Evolutionary conservation across 2,113 vertebrate genomes (phyloP).

Genomic region (Accipiter cooperii): DNA sequence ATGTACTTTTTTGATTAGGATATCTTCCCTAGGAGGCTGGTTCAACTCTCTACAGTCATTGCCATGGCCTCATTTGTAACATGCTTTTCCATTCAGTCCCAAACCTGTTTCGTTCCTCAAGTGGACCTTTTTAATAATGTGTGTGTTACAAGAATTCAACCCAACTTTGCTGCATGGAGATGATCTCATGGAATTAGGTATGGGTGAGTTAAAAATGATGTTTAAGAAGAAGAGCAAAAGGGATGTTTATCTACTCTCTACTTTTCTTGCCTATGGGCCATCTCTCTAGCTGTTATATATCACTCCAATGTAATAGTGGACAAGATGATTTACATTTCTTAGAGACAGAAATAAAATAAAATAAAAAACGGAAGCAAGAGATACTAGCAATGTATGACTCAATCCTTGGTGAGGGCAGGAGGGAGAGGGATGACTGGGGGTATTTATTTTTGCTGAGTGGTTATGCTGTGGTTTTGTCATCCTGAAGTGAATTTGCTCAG

Average conservation of each 20-base stretch:
- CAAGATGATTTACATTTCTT: constrained; percentile 10
- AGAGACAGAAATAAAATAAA: constrained; percentile 33
- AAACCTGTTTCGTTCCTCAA: background rate
- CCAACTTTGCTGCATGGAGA: background rate
- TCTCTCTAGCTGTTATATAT: background rate
- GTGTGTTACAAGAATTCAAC: background rate
- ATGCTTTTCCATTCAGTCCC: background rate
- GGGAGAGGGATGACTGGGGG: background rate
- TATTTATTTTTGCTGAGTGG: constrained; percentile 39
- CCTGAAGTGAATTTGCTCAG: constrained; percentile 42
- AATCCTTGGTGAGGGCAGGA: background rate
- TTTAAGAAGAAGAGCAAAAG: background rate
- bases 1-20: background rate
- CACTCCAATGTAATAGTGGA: background rate
- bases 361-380: background rate
- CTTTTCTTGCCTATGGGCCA: background rate
- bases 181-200: background rate
- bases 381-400: background rate
- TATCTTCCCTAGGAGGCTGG: constrained; percentile 6
- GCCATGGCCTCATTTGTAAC: background rate
- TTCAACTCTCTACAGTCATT: background rate
- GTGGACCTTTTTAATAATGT: background rate
- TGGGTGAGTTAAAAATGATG: background rate
- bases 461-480: constrained; percentile 57
- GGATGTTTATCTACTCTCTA: background rate